Base-by-base conservation (phyloP, 2,113 vertebrate genomes). In the Dasyornis broadbenti region DNA sequence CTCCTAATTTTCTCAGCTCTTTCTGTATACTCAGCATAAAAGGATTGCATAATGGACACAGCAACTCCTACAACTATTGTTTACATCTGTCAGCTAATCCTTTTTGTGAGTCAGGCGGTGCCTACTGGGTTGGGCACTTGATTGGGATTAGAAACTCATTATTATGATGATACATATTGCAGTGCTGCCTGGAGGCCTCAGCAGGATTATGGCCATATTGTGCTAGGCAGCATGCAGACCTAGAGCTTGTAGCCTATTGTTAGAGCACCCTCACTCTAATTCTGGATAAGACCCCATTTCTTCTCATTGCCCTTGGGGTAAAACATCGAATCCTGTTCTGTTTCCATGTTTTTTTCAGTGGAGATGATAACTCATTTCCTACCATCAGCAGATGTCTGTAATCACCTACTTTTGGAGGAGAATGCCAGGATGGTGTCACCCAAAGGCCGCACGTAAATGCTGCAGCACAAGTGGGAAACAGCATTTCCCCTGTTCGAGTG, bases 111-210 rank as follows among this genome's bases (percentile, higher is more conserved):
- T 82, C 83, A 91, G 85, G 90, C 18, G 0, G 40, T 91, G 68
- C 82, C 93, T 88, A 66, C 87, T 94, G 90, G 95, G 94, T 73
- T 97, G 93, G 93, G 94, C 79, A 70, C 90, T 91, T 83, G 78
- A 78, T 44, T 90, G 26, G 93, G 87, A 94, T 95, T 95, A 96
- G 87, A 69, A 89, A 44, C 66, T 88, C 54, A 11, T 92, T 73
- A 86, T 94, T 76, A 72, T 49, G 78, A 68, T 92, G 87, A 79
- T 94, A 86, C 70, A 89, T 69, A 49, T 31, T 89, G 70, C 61
- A 61, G 78, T 28, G 59, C 82, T 92, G 91, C 96, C 91, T 85
- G 71, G 45, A 82, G 84, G 90, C 82, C 91, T 93, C 66, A 86
- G 70, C 50, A 87, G 53, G 59, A 93, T 90, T 86, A 77, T 0